These are phyloP conservation scores for Cebidichthys violaceus DNA, from an alignment of 2,113 vertebrate genomes.

Conservation along the genomic window DNA sequence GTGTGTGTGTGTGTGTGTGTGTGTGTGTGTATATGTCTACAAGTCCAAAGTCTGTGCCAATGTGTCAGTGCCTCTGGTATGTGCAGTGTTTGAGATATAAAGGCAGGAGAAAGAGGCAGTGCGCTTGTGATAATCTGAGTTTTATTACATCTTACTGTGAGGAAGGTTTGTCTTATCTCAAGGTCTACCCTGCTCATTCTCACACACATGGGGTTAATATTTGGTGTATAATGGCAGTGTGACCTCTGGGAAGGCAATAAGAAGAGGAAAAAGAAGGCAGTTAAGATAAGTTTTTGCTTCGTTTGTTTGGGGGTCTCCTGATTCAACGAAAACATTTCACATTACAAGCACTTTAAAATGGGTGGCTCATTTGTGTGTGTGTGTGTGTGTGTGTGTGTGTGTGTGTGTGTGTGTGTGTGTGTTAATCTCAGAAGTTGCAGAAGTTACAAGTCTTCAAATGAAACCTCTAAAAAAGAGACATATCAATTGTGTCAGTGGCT, in stretches of 20 bases:
- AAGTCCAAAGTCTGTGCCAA: slow-evolving; percentile 60
- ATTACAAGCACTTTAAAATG: background rate
- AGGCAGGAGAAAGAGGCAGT: background rate
- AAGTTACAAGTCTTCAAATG: background rate
- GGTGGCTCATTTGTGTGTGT: background rate
- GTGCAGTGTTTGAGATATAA: background rate
- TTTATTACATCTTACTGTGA: slow-evolving; percentile 42
- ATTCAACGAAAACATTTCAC: background rate
- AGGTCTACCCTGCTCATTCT: slow-evolving; percentile 39
- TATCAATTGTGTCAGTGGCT: background rate
- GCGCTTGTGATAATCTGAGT: background rate
- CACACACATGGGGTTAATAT: background rate
- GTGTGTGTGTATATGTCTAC: slow-evolving; percentile 8
- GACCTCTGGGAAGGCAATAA: slow-evolving; percentile 31
- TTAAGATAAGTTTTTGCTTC: slow-evolving; percentile 23
- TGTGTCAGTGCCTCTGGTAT: background rate
- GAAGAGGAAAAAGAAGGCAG: background rate
- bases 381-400: background rate
- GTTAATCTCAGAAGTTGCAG: background rate
- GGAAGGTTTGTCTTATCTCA: slow-evolving; percentile 60
- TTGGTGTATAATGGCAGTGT: slow-evolving; percentile 34
- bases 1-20: background rate
- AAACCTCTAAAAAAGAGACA: background rate
- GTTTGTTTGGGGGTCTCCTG: background rate
- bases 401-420: background rate